These are phyloP conservation scores for Isaurus tuberculatus DNA, from an alignment of 92 coral and sea anemone genomes.

Conservation along the genomic window DNA sequence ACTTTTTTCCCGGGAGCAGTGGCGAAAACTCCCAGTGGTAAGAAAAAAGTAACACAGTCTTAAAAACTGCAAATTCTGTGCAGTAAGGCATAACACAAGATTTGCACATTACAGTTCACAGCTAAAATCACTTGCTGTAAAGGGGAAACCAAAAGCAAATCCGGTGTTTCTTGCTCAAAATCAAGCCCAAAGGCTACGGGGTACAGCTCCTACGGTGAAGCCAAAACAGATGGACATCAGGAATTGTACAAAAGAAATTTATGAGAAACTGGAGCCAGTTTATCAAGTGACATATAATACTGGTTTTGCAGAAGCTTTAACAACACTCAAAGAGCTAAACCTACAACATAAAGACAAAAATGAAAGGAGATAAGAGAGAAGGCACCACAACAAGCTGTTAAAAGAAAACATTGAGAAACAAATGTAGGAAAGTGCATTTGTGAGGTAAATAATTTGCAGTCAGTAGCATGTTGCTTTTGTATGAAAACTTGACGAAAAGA, in stretches of 20 bases:
- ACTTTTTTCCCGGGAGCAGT: slow-evolving; percentile 40
- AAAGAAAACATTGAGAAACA: slow-evolving; percentile 59
- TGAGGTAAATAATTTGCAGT: slow-evolving; percentile 45
- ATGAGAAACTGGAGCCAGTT: slow-evolving; percentile 48
- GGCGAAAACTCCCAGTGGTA: slow-evolving; percentile 45
- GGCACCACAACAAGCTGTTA: slow-evolving; percentile 27
- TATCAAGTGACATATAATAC: slow-evolving; percentile 35
- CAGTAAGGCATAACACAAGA: slow-evolving; percentile 26
- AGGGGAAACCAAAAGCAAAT: slow-evolving; percentile 61
- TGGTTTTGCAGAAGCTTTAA: slow-evolving; percentile 45
- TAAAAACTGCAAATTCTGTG: slow-evolving; percentile 60
- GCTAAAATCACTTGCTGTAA: slow-evolving; percentile 44
- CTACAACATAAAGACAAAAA: slow-evolving; percentile 47
- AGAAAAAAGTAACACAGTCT: slow-evolving; percentile 55
- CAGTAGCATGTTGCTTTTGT: not conserved
- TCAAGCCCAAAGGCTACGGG: slow-evolving; percentile 39
- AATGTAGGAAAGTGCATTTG: slow-evolving; percentile 60
- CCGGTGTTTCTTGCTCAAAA: slow-evolving; percentile 38
- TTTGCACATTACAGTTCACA: slow-evolving; percentile 50
- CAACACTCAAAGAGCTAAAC: slow-evolving; percentile 45
- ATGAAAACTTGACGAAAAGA: too few species aligned
- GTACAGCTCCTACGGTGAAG: slow-evolving; percentile 28
- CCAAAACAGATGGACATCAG: slow-evolving; percentile 42
- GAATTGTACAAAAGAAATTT: slow-evolving; percentile 58
- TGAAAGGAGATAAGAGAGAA: slow-evolving; percentile 41